Evolutionary conservation across 37 sponge, comb jelly and placozoan species (phyloP), one percentile per base, ranked within the genome.

Genomic region (Haliclona indistincta): DNA sequence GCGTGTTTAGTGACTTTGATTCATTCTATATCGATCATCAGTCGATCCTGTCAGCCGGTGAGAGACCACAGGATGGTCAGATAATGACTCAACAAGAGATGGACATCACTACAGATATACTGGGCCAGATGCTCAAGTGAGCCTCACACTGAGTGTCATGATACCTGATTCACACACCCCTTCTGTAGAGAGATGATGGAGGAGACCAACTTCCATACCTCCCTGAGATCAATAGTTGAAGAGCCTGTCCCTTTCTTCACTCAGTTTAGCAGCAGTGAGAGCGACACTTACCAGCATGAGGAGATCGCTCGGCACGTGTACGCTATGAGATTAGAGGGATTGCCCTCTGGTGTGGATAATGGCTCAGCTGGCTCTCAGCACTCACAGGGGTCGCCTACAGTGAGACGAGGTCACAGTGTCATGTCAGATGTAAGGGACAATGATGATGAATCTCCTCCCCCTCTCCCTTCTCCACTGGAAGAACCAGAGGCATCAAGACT

Each of bases 211-310:
- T 88, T 97, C 68, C 69, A 64, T 29, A 38, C 60, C 10, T 84
- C 83, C 15, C 49, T 97, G 17, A 44, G 64, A 47, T 66, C 70
- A 17, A 54, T 97, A 2, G 69, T 44, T 30, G 54, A 85, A 15
- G 97, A 97, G 66, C 89, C 91, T 2, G 62, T 93, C 0, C 94
- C 94, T n/a, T 97, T 80, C 70, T 93, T 93, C 64, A 32, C 51
- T 45, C 97, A 96, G 72, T 89, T 92, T 63, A 41, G 54, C 35
- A 54, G 64, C 8, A 4, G 58, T 29, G 28, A 56, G 28, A 3
- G 29, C 4, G 5, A 56, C 8, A 28, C 34, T 10, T 35, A 29
- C 3, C 32, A 64, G 35, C 37, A 3, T 4, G 22, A 2, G 7
- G 13, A 13, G 36, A 30, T 32, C 30, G 34, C 4, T 28, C 23